phyloP scores from a whole-genome alignment of 2,113 vertebrate species.

The Thunnus maccoyii region DNA sequence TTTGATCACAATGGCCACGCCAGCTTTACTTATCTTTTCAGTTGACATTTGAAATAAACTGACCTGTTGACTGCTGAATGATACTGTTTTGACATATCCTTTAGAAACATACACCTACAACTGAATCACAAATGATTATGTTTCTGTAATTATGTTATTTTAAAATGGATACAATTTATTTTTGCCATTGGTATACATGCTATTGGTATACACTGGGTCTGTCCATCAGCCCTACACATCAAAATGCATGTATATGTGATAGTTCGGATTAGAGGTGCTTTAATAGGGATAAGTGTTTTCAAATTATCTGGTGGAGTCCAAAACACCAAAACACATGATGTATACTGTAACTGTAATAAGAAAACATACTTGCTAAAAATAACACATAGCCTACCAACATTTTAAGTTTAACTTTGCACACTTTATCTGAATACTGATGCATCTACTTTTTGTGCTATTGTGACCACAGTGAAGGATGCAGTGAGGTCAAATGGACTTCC shows the following conservation, averaged over 20 bases:
- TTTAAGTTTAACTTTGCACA: no score
- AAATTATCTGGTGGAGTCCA: not conserved
- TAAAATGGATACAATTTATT: not conserved
- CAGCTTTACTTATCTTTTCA: slow-evolving; percentile 19
- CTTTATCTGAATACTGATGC: not conserved
- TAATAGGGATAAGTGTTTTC: no score
- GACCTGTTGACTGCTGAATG: not conserved
- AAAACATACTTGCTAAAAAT: not conserved
- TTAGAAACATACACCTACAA: not conserved
- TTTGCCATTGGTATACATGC: not conserved
- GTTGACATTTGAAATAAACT: slow-evolving; percentile 13
- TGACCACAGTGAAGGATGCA: not conserved
- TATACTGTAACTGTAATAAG: not conserved
- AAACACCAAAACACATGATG: not conserved
- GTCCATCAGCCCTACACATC: no score
- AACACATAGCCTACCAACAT: no score
- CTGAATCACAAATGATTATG: not conserved
- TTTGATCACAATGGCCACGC: slow-evolving; percentile 20
- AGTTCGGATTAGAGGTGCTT: no score
- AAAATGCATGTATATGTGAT: no score
- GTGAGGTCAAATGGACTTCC: not conserved
- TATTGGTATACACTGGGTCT: not conserved
- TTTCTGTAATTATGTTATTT: not conserved
- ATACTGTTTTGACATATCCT: not conserved
- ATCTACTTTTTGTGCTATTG: not conserved